Conservation (phyloP, 2,113 vertebrate genomes). For the Menidia beryllina region DNA sequence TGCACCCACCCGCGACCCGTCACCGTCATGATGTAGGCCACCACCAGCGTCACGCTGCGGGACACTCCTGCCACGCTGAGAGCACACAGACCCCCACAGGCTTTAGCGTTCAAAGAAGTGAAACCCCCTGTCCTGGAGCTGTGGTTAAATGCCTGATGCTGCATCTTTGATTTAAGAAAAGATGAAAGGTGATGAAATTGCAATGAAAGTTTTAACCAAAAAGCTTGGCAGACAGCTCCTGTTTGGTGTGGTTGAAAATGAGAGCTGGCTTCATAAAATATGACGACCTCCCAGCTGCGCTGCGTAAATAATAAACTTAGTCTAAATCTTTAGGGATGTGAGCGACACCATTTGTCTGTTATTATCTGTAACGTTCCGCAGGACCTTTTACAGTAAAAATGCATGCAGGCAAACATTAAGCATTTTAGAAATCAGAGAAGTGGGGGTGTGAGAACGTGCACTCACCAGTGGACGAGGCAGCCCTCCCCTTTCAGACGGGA, state of each 20-base stretch:
- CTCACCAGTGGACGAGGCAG: slow-evolving; percentile 94
- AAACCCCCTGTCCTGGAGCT: slow-evolving; percentile 39
- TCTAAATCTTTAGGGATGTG: background rate
- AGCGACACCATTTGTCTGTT: background rate
- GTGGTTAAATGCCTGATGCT: slow-evolving; percentile 52
- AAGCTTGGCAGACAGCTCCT: background rate
- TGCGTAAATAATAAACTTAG: background rate
- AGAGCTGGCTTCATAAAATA: slow-evolving; percentile 19
- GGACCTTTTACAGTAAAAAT: too few species aligned
- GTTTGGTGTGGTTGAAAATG: slow-evolving; percentile 63
- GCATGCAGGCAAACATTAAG: too few species aligned
- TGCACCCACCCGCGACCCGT: slow-evolving; percentile 93
- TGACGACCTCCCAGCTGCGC: slow-evolving; percentile 4
- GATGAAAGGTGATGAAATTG: slow-evolving; percentile 54
- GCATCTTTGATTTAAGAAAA: slow-evolving; percentile 49
- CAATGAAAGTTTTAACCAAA: slow-evolving; percentile 30
- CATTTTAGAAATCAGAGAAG: background rate
- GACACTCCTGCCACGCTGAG: slow-evolving; percentile 94
- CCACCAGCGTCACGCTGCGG: slow-evolving; percentile 92
- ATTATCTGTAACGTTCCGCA: too few species aligned
- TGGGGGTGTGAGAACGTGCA: background rate
- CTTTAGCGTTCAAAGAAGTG: slow-evolving; percentile 48
- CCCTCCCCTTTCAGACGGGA: slow-evolving; percentile 87
- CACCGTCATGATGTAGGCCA: slow-evolving; percentile 95
- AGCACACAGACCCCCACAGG: slow-evolving; percentile 14